A percentile compares a stretch with the other conserved stretches of the same genome.
These are phyloP conservation scores for Agelas oroides DNA, from an alignment of 37 sponge, comb jelly and placozoan species.

Conservation along the genomic window DNA sequence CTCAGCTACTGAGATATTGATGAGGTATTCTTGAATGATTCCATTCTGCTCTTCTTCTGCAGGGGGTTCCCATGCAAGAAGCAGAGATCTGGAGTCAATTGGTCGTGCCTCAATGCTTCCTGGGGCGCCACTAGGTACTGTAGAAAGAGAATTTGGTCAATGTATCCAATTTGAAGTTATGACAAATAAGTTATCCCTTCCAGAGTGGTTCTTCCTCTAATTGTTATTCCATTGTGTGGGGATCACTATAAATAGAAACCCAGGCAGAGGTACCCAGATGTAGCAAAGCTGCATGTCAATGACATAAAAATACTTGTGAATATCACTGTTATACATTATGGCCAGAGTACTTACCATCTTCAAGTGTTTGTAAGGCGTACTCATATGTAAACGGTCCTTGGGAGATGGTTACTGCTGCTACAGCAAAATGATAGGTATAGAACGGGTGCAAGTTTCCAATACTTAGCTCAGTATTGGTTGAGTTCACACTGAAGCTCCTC, in stretches of 20 bases:
- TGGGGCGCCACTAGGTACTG: constrained; percentile 7
- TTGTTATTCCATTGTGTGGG: no score
- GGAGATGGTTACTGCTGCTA: background rate
- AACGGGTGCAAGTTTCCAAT: constrained; percentile 8
- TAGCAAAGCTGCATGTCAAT: no score
- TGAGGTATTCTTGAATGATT: background rate
- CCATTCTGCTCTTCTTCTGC: background rate
- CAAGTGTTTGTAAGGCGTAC: constrained; percentile 2
- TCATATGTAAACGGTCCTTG: constrained; percentile 1
- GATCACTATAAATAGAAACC: no score
- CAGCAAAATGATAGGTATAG: background rate
- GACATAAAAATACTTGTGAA: no score
- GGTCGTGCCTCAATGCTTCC: background rate
- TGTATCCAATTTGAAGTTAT: no score
- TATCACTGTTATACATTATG: background rate
- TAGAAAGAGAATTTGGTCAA: background rate
- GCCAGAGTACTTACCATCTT: constrained; percentile 60
- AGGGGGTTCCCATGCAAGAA: background rate
- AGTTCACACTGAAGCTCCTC: no score
- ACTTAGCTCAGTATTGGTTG: background rate
- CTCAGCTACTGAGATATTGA: background rate
- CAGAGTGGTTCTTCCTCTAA: no score
- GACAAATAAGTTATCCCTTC: no score
- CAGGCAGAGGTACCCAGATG: no score
- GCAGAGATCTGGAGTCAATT: background rate